Conservation (phyloP, 2,797 vertebrate genomes). For the Manis javanica region DNA sequence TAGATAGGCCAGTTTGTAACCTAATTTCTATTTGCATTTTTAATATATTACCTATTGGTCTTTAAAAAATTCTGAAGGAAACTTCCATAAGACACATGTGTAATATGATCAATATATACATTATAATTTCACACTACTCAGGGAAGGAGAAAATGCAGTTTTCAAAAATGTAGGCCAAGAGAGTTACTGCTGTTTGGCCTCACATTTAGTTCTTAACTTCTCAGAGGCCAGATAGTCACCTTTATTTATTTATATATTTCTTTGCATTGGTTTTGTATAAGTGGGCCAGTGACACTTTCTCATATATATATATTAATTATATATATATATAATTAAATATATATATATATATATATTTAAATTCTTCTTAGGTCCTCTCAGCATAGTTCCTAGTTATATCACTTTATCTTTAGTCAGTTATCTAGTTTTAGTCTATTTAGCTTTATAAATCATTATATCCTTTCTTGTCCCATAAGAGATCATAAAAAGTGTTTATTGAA, state of each 20-base stretch:
- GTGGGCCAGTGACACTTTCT: background rate
- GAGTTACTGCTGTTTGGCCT: background rate
- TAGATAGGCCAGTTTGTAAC: background rate
- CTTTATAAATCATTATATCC: background rate
- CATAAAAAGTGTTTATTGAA: background rate
- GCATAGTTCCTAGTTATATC: background rate
- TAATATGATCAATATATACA: background rate
- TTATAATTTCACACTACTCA: background rate
- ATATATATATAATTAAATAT: too few species aligned
- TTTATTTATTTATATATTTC: background rate
- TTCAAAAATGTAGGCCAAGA: background rate
- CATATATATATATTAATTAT: background rate
- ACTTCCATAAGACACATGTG: background rate
- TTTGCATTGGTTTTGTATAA: background rate
- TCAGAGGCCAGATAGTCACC: background rate
- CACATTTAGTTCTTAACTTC: background rate
- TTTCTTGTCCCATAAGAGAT: background rate
- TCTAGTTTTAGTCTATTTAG: background rate
- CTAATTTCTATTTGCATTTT: conserved; percentile 3
- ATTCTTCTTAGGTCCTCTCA: background rate
- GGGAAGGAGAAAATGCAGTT: background rate
- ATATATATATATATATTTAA: background rate
- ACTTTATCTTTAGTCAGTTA: background rate
- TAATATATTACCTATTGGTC: background rate
- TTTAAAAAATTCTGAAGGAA: conserved; percentile 20